phyloP scores from a whole-genome alignment of 2,888 invertebrate species.

The Andrena marginata region DNA sequence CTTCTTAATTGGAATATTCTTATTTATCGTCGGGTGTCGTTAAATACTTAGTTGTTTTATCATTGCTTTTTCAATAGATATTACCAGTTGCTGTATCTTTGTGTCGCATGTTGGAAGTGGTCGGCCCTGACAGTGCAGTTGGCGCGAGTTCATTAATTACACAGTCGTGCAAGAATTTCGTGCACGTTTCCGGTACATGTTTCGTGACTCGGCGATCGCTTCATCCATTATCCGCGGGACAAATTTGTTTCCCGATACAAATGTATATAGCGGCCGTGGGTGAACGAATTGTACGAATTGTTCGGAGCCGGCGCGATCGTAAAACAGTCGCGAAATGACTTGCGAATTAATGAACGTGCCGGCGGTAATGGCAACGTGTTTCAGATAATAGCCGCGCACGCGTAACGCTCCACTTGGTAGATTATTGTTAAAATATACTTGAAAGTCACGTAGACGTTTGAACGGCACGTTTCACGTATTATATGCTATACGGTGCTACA shows the following conservation, averaged over 20 bases:
- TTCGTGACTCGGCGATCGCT: conserved; percentile 77
- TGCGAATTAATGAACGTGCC: conserved; percentile 78
- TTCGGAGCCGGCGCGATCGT: conserved; percentile 72
- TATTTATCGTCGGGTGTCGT: not conserved
- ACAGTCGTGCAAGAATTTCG: conserved; percentile 72
- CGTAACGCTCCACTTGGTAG: conserved; percentile 30
- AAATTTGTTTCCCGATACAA: conserved; percentile 83
- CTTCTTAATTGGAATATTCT: conserved; percentile 13
- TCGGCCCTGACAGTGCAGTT: conserved; percentile 49
- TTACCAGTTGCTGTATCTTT: conserved; percentile 40
- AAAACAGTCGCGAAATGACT: conserved; percentile 77
- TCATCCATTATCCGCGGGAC: conserved; percentile 82
- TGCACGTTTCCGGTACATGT: conserved; percentile 71
- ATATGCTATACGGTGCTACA: conserved; percentile 1
- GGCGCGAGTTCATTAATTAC: conserved; percentile 78
- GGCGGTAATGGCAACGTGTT: conserved; percentile 43
- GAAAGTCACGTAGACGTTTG: conserved; percentile 48
- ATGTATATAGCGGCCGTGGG: conserved; percentile 68
- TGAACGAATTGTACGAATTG: conserved; percentile 59
- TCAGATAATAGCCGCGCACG: conserved; percentile 52
- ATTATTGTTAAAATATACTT: conserved; percentile 51
- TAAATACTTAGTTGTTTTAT: conserved; percentile 14
- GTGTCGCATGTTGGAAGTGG: conserved; percentile 22
- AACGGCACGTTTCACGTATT: not conserved
- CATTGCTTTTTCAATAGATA: conserved; percentile 19